Percentiles rank a stretch among this genome's conserved stretches.
Evolutionary conservation across 2,888 invertebrate species (phyloP).

Genomic region (Euzetes globulus): DNA sequence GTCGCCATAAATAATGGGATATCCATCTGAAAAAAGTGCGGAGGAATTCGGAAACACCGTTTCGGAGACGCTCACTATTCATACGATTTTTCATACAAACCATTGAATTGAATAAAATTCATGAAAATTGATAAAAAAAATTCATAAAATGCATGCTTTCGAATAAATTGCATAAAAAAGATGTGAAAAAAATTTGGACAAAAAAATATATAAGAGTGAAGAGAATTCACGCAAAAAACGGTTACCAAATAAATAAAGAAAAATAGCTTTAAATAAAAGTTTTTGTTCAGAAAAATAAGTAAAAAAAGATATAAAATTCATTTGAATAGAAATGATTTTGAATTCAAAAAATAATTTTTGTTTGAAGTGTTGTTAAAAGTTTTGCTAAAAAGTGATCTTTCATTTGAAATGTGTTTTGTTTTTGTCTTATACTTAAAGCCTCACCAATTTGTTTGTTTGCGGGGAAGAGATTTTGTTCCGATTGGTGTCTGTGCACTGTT

Average conservation of each 20-base stretch:
- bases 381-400: too few relatives aligned
- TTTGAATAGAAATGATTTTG: too few relatives aligned
- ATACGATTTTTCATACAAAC: neutral
- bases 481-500: constrained; percentile 37
- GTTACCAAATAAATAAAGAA: neutral
- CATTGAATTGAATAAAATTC: neutral
- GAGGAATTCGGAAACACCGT: neutral
- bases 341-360: too few relatives aligned
- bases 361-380: too few relatives aligned
- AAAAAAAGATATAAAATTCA: neutral
- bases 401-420: neutral
- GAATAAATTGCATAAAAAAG: neutral
- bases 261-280: neutral
- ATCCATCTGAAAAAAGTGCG: too few relatives aligned
- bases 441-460: constrained; percentile 24
- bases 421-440: constrained; percentile 23
- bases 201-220: neutral
- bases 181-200: neutral
- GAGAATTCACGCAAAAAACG: neutral
- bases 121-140: too few relatives aligned
- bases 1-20: neutral
- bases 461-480: constrained; percentile 33
- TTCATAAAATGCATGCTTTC: neutral
- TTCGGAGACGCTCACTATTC: neutral
- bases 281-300: too few relatives aligned